Evolutionary conservation across 2,888 invertebrate species (phyloP), one percentile per base, ranked within the genome.

Genomic region (Cybosia mesomella): DNA sequence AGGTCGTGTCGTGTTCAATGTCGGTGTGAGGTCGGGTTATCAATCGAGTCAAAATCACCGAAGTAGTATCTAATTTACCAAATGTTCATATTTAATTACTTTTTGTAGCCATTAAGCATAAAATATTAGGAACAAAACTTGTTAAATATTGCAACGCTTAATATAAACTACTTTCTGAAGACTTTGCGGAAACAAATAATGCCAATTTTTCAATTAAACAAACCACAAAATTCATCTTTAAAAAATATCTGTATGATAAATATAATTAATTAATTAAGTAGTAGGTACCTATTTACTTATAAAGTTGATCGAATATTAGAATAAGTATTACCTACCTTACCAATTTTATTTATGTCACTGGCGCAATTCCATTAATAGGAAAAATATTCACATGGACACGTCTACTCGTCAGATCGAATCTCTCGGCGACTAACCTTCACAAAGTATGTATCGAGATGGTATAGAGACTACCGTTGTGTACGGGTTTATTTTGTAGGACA

Each of bases 381-480:
- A 63, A 22, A 54, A 34, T 28, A 53, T 32, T 58, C 67, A 67
- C 63, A 57, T 58, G 61, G 21, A 75, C 79, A 79, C 79, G 82
- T 75, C 83, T 67, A 65, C 69, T 66, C 76, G 64, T 64, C 71
- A 24, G 64, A 71, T 61, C 68, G 72, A 68, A 62, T 77, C 72
- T 72, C 68, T 62, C 66, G 60, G 54, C 71, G 67, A 74, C 72
- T 71, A 65, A 62, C 57, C 54, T 58, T 34, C 32, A 22, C 58
- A 15, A 21, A 2, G 10, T 4, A 22, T 32, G 43, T n/a, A 28
- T 59, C 21, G 58, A n/a, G 21, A 58, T 24, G 28, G 28, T 24
- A 18, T 24, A 22, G 36, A 28, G 28, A 61, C 43, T 61, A 61
- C 61, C 49, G 11, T 62, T 32, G 49, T 62, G 15, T 13, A 18